Evolutionary conservation across 2,113 vertebrate genomes (phyloP).

Genomic region (Panthera leo): DNA sequence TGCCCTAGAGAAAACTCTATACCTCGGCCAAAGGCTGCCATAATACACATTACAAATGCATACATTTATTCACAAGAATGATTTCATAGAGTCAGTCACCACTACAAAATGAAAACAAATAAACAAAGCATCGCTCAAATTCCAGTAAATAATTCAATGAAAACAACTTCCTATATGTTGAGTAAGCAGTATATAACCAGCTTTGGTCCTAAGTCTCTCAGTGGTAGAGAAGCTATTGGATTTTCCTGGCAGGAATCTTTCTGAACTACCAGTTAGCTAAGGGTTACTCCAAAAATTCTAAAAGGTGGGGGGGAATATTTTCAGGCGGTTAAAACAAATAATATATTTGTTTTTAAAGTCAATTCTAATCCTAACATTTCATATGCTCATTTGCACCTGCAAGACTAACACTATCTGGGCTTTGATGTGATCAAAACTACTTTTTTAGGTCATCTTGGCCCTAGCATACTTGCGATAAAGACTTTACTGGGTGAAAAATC

Average conservation of each 20-base stretch:
- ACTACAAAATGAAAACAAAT: background rate
- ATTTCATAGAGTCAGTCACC: background rate
- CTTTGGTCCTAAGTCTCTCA: background rate
- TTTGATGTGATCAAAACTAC: background rate
- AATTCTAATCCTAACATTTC: background rate
- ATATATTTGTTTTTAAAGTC: conserved; percentile 6
- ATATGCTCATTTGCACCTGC: conserved; percentile 1
- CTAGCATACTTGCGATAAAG: background rate
- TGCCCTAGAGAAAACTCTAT: conserved; percentile 25
- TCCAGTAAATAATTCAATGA: conserved; percentile 31
- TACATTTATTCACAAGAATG: background rate
- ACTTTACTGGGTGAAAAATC: background rate
- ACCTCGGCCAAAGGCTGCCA: background rate
- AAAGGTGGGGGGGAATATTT: background rate
- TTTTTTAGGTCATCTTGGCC: background rate
- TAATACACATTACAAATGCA: background rate
- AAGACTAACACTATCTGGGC: background rate
- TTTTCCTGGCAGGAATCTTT: background rate
- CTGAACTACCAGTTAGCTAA: background rate
- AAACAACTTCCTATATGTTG: background rate
- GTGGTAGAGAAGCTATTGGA: background rate
- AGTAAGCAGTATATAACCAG: background rate
- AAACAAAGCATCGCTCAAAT: conserved; percentile 39
- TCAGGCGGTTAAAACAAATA: background rate
- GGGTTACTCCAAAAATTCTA: background rate